A percentile compares a stretch with the other conserved stretches of the same genome.
Conservation (phyloP, 2,888 invertebrate genomes). For the Ceramica pisi region DNA sequence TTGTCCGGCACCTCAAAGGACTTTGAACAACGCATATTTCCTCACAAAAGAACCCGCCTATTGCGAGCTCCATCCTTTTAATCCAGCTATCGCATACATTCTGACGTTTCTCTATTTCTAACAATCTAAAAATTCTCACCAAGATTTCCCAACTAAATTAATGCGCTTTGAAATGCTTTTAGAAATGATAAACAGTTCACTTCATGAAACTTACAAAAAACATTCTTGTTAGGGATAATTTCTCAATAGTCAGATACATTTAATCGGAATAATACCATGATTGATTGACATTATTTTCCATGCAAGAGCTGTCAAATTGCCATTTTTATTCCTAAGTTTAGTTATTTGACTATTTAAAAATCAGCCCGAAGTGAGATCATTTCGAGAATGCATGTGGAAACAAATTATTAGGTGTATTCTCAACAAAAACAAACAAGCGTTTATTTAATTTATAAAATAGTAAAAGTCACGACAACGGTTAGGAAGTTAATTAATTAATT, state of each 20-base stretch:
- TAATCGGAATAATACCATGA: no score
- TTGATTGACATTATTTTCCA: no score
- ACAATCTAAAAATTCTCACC: not conserved
- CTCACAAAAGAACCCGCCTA: conserved; percentile 9
- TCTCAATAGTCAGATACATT: no score
- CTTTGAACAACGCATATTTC: conserved; percentile 25
- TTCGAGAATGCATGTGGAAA: not conserved
- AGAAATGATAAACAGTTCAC: not conserved
- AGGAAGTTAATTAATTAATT: not conserved
- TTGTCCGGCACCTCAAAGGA: conserved; percentile 26
- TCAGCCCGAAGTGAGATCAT: no score
- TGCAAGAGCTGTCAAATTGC: no score
- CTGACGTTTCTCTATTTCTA: not conserved
- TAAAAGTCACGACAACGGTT: not conserved
- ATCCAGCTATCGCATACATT: not conserved
- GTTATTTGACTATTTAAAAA: no score
- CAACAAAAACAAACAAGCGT: not conserved
- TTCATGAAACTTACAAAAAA: conserved; percentile 24
- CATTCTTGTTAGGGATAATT: not conserved
- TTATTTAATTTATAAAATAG: not conserved
- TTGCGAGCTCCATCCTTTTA: not conserved
- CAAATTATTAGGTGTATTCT: not conserved
- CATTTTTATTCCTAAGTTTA: no score
- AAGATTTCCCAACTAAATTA: not conserved
- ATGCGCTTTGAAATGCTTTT: conserved; percentile 19